Base-by-base conservation (phyloP, 2,797 vertebrate species). In the Chrysolophus pictus region DNA sequence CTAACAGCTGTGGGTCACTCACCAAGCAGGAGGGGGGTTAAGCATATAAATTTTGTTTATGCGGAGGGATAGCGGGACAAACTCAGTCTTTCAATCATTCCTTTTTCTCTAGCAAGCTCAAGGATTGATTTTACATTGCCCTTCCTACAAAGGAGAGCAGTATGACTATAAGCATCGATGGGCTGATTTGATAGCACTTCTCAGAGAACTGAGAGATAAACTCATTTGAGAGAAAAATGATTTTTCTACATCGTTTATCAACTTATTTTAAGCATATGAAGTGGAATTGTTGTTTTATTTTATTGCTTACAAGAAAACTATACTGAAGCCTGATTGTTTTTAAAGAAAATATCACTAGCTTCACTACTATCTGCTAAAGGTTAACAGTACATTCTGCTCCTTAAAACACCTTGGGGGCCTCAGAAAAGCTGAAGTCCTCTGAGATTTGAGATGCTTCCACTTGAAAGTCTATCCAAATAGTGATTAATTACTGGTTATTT, bases 401-500 rank as follows among this genome's bases (percentile, higher is more conserved):
- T 92, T 88, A 75, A 89, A 91, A 93, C 46, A 75, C 18, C 58
- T 87, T 85, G 53, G 33, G 86, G 44, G 63, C 71, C 47, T 84
- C 88, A 90, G 85, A 86, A 94, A 94, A 88, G 65, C 44, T 80
- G 60, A 92, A 93, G 35, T 35, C 72, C 56, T 73, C 59, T n/a
- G 73, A 91, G 70, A 85, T 88, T 94, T 96, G 44, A 76, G 71
- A 76, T 69, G 46, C 47, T 90, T 80, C 89, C 72, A 76, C 44
- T 80, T 60, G 56, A 80, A 94, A 90, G 22, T 78, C 83, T 71
- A 67, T 77, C 51, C 62, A 91, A 95, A 94, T 75, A 94, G 42
- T 90, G 87, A 94, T 94, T 93, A 94, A 93, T 95, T 92, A 68
- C 83, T 62, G 17, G 47, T 92, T 94, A 85, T 89, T 94, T 81